Evolutionary conservation across 2,113 vertebrate genomes (phyloP), one percentile per base, ranked within the genome.

Genomic region (Crotophaga sulcirostris): DNA sequence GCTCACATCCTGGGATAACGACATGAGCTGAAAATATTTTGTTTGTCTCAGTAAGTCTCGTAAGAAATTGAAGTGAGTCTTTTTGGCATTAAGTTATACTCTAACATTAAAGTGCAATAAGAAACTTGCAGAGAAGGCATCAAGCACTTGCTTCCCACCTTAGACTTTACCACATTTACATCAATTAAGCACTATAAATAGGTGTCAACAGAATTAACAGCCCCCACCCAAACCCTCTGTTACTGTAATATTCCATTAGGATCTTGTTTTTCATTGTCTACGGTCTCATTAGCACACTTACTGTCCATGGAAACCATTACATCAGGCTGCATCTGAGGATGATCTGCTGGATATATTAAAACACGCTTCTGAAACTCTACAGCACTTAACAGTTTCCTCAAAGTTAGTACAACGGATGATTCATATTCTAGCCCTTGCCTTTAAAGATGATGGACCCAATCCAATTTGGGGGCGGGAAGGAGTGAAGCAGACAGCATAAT

Each of bases 361-460:
- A 95, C 34, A 80, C 36, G 10, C 36, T 73, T 89, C 74, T 89
- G 84, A 52, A 96, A 58, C 74, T 36, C 52, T 23, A 13, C n/a
- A 87, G 56, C 73, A 93, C 36, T 84, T 89, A 60, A 14, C 26
- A 64, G 76, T 75, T 84, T 90, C 86, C 79, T 86, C 33, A 26
- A 47, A 83, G 70, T 87, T 89, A 62, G 69, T 62, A 84, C n/a
- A 75, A 80, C 0, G 10, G 74, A 90, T 89, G 67, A 96, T 85
- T 96, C 77, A 79, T 45, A 19, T 68, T 80, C 63, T 28, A 23
- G 47, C 55, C 51, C 67, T 80, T 80, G 75, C 45, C 69, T 94
- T 92, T 91, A 89, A 82, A 47, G 51, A 58, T 94, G 92, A 91
- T 89, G 92, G 91, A 91, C 33, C 34, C 82, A 36, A 87, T 94